phyloP scores from a whole-genome alignment of 2,113 vertebrate genomes.

The Capreolus pygargus region DNA sequence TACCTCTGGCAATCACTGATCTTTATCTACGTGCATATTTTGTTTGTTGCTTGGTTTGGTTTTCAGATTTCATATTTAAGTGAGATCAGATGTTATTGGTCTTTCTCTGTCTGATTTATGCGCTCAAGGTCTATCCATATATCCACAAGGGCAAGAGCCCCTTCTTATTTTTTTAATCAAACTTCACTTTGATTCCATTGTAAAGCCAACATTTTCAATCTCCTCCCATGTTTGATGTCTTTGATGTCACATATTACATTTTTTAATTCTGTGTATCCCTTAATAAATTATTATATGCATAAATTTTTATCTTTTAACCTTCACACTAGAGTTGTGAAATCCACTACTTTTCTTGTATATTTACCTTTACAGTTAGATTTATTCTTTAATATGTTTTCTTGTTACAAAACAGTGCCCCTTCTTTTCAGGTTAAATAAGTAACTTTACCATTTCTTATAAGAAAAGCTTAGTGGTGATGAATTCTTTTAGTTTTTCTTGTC shows the following conservation, averaged over 20 bases:
- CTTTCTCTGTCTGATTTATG: not conserved
- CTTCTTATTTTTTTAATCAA: not conserved
- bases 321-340: not conserved
- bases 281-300: not conserved
- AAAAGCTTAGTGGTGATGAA: not conserved
- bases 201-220: not conserved
- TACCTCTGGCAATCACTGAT: not conserved
- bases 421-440: not conserved
- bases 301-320: not conserved
- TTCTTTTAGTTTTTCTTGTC: not conserved
- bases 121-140: not conserved
- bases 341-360: not conserved
- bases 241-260: not conserved
- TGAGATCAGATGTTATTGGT: not conserved
- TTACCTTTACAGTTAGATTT: not conserved
- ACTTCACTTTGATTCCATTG: not conserved
- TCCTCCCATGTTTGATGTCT: not conserved
- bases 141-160: not conserved
- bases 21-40: not conserved
- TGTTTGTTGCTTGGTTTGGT: not conserved
- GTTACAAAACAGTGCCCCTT: not conserved
- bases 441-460: not conserved
- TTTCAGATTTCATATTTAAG: not conserved
- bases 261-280: not conserved
- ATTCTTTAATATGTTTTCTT: not conserved